Base-by-base conservation (phyloP, 2,797 vertebrate genomes). In the Valencia hispanica region DNA sequence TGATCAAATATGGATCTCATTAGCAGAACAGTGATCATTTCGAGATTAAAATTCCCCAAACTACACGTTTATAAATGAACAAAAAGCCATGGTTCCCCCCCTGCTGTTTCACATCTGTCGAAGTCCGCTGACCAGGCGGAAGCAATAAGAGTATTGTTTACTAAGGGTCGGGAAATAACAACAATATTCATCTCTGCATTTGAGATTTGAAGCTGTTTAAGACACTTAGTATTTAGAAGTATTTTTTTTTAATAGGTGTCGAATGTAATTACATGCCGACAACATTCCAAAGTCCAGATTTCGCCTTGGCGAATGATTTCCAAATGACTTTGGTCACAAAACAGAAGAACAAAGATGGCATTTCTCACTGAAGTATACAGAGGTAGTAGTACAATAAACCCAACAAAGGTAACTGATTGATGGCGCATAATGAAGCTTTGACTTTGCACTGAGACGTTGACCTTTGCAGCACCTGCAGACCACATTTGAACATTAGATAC, bases 101-200 rank as follows among this genome's bases (percentile, higher is more conserved):
- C 71, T 59, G 14, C 48, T 61, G 9, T 86, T 77, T 73, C 18
- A 55, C 73, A 74, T 53, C 78, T 88, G 80, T 82, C 72, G 68
- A 47, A 72, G 82, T 57, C 85, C 41, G 45, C 75, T 70, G 79
- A 79, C 78, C 39, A 91, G 76, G 87, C 90, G 92, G 92, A 94
- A 93, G 91, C 70, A 73, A 77, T 81, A 69, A 72, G 57, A 76
- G 45, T 41, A 47, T 79, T 87, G 84, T 85, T 84, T 77, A 80
- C 76, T 79, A 77, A 80, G 70, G n/a, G n/a, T n/a, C n/a, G 34
- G 73, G 63, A 17, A 45, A 66, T 4, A 75, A 32, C 63, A 41
- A 30, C 25, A 25, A 76, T 10, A 74, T 65, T 12, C 30, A 57
- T 68, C 14, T 36, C 15, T 51, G 18, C 12, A 36, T 48, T 74